Evolutionary conservation across 2,797 vertebrate genomes (phyloP).

Genomic region (Sphenodon punctatus): DNA sequence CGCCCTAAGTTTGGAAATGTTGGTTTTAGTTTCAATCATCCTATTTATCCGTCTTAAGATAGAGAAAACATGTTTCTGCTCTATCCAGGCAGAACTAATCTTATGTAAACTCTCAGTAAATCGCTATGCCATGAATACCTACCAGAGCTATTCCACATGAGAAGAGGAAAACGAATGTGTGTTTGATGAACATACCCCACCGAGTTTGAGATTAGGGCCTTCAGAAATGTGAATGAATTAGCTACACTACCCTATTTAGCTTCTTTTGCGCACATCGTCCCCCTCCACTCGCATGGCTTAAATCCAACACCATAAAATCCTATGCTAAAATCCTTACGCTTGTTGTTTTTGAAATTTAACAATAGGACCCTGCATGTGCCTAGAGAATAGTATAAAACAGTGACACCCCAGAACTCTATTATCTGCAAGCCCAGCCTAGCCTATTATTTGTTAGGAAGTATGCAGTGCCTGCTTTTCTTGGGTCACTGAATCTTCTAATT

Average conservation of each 20-base stretch:
- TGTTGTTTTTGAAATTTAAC: background rate
- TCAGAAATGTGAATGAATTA: background rate
- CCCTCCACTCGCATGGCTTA: background rate
- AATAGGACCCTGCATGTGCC: background rate
- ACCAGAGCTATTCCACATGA: accelerated
- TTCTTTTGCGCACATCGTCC: background rate
- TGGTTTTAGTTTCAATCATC: too few species aligned
- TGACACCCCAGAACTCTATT: background rate
- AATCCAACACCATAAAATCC: background rate
- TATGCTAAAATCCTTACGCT: too few species aligned
- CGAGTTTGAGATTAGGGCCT: background rate
- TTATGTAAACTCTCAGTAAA: background rate
- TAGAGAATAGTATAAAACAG: background rate
- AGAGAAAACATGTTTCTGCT: too few species aligned
- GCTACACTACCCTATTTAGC: background rate
- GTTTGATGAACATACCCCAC: background rate
- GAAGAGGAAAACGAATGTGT: background rate
- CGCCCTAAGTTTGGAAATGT: too few species aligned
- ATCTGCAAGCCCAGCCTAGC: background rate
- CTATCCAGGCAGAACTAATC: background rate
- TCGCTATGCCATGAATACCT: background rate
- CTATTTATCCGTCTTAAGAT: too few species aligned
- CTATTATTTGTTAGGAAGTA: background rate
- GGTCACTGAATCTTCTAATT: background rate
- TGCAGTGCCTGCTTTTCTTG: background rate